These are phyloP conservation scores for Irena cyanogastra DNA, from an alignment of 2,113 vertebrate genomes.

Conservation along the genomic window DNA sequence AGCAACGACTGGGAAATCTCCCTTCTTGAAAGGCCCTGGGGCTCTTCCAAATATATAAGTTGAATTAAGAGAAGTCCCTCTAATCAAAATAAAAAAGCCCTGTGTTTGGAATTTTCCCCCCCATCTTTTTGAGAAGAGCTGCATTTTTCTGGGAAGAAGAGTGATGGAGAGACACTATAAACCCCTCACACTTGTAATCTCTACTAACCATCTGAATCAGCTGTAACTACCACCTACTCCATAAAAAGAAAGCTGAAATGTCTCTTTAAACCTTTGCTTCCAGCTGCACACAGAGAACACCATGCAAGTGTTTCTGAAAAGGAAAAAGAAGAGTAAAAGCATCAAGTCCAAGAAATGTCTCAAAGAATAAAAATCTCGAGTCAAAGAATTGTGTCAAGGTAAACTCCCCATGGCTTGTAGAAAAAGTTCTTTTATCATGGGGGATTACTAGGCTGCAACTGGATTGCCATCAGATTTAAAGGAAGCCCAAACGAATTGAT, in stretches of 20 bases:
- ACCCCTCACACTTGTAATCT: neutral
- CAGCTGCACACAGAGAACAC: neutral
- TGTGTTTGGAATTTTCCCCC: neutral
- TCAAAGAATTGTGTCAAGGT: neutral
- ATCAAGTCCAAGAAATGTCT: neutral
- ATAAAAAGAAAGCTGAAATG: neutral
- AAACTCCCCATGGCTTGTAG: neutral
- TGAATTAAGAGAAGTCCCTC: neutral
- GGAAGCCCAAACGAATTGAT: rapidly evolving
- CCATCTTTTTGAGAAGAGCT: neutral
- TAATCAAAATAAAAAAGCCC: neutral
- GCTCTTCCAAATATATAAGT: neutral
- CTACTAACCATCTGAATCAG: neutral
- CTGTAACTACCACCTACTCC: neutral
- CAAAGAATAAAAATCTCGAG: neutral
- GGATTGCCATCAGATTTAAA: neutral
- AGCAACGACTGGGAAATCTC: neutral
- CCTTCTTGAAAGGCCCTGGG: neutral
- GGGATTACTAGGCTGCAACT: neutral
- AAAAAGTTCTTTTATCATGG: neutral
- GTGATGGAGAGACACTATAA: neutral
- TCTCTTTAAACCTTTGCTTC: neutral
- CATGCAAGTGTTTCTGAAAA: neutral
- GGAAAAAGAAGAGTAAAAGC: neutral
- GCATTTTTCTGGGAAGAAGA: neutral